A percentile compares a stretch with the other conserved stretches of the same genome.
Conservation (phyloP, 2,888 invertebrate species). For the Ptychoptera albimana region DNA sequence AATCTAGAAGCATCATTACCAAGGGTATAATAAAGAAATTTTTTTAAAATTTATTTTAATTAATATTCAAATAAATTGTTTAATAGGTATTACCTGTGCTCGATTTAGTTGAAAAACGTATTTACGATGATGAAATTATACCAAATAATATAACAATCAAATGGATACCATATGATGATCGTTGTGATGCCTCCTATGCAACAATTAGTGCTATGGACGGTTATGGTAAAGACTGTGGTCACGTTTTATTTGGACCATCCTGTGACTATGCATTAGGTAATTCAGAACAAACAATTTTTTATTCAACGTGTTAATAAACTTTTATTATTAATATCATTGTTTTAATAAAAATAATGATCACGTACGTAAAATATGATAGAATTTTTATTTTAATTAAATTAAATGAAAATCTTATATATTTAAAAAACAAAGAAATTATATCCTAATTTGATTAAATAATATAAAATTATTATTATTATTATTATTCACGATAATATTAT, state of each 20-base stretch:
- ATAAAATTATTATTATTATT: too few relatives aligned
- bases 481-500: too few relatives aligned
- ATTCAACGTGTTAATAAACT: neutral
- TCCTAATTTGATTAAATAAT: too few relatives aligned
- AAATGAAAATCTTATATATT: too few relatives aligned
- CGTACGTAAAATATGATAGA: too few relatives aligned
- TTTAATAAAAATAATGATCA: too few relatives aligned
- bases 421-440: too few relatives aligned
- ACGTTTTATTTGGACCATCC: conserved; percentile 64
- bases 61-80: too few relatives aligned
- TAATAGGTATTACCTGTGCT: conserved; percentile 47
- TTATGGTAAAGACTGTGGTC: conserved; percentile 50
- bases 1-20: conserved; percentile 37
- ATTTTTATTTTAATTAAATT: too few relatives aligned
- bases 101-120: conserved; percentile 41
- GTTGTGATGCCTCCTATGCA: conserved; percentile 56
- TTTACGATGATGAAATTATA: conserved; percentile 35
- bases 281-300: too few relatives aligned
- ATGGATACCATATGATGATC: conserved; percentile 50
- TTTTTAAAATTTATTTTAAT: neutral
- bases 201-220: conserved; percentile 57
- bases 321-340: too few relatives aligned
- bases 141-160: conserved; percentile 42
- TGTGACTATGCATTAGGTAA: conserved; percentile 71
- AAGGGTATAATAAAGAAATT: conserved; percentile 23